Conservation (phyloP, 2,888 invertebrate species). For the Lasioglossum vierecki region DNA sequence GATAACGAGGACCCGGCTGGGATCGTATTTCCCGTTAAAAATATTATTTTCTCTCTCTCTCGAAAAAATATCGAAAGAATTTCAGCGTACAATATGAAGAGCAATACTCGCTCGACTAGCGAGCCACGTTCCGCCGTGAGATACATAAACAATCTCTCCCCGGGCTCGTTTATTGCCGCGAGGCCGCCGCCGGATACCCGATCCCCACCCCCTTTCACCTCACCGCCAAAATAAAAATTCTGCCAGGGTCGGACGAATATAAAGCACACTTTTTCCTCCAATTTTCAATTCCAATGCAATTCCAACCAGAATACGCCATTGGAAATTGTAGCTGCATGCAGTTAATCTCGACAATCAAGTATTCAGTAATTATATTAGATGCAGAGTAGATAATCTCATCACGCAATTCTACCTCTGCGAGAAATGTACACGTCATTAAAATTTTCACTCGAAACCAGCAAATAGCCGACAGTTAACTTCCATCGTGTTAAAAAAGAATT, state of each 20-base stretch:
- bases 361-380: no score
- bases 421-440: not conserved
- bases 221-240: not conserved
- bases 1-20: not conserved
- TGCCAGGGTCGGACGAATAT: not conserved
- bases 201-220: not conserved
- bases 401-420: not conserved
- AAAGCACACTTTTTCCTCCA: not conserved
- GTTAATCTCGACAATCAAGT: not conserved
- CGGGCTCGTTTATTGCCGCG: not conserved
- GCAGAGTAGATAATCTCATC: not conserved
- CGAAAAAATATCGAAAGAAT: conserved; percentile 11
- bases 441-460: not conserved
- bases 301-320: not conserved
- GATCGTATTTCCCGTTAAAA: not conserved
- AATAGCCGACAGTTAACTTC: not conserved
- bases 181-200: not conserved
- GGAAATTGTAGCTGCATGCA: no score
- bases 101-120: not conserved
- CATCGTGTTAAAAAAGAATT: not conserved
- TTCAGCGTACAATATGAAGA: conserved; percentile 1
- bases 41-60: not conserved
- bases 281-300: not conserved
- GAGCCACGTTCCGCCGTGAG: not conserved
- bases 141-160: conserved; percentile 1